Evolutionary conservation across 2,113 vertebrate species (phyloP).

Genomic region (Engraulis encrasicolus): DNA sequence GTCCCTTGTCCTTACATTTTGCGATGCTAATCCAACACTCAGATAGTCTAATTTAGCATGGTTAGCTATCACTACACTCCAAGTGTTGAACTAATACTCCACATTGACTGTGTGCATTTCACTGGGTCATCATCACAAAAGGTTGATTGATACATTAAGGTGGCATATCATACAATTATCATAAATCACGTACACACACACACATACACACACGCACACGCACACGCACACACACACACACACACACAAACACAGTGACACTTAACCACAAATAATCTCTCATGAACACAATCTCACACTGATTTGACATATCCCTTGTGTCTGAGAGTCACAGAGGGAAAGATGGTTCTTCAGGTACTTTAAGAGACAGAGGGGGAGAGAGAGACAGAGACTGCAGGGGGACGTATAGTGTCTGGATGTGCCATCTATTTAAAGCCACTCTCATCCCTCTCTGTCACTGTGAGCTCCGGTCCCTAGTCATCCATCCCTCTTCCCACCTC

Average conservation of each 20-base stretch:
- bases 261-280: too few relatives aligned
- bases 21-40: too few relatives aligned
- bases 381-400: background rate
- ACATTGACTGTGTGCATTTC: too few relatives aligned
- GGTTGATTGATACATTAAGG: too few relatives aligned
- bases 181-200: background rate
- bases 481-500: background rate
- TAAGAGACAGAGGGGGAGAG: background rate
- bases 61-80: too few relatives aligned
- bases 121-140: too few relatives aligned
- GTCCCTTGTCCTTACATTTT: too few relatives aligned
- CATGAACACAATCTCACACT: too few relatives aligned
- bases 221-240: background rate
- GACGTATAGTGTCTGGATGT: background rate
- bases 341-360: background rate
- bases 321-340: background rate
- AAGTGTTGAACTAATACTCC: too few relatives aligned
- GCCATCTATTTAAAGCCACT: conserved; percentile 7
- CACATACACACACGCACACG: background rate
- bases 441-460: conserved; percentile 8
- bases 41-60: too few relatives aligned
- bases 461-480: background rate
- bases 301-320: background rate
- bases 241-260: background rate
- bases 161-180: too few relatives aligned